phyloP scores from a whole-genome alignment of 2,113 vertebrate species.

The Cairina moschata region DNA sequence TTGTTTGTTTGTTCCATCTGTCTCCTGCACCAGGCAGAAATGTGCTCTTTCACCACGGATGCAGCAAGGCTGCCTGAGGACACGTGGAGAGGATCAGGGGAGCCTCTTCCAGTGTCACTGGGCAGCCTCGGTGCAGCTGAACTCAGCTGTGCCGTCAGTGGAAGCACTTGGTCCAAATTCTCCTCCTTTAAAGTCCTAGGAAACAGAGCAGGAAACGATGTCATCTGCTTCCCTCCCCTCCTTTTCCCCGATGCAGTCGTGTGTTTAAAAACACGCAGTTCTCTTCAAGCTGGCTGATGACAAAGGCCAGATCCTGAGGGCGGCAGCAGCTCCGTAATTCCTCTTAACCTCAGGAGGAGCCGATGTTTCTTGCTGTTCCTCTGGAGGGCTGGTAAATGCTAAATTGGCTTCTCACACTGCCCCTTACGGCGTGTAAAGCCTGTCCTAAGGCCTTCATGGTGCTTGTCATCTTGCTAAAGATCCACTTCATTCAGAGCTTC shows the following conservation, averaged over 20 bases:
- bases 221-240: neutral
- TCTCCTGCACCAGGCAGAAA: neutral
- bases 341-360: neutral
- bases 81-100: neutral
- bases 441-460: neutral
- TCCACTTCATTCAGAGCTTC: neutral
- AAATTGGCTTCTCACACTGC: neutral
- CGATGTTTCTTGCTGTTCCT: neutral
- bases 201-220: slow-evolving; percentile 28
- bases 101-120: neutral
- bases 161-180: neutral
- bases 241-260: rapidly evolving
- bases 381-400: neutral
- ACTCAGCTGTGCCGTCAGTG: neutral
- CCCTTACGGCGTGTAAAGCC: neutral
- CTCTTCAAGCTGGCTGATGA: neutral
- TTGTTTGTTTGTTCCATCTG: neutral
- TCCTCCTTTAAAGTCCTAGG: neutral
- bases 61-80: neutral
- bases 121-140: slow-evolving; percentile 8
- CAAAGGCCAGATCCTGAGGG: neutral
- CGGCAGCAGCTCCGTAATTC: neutral
- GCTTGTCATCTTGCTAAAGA: neutral
- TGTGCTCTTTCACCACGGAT: rapidly evolving
- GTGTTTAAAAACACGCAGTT: neutral